phyloP scores from a whole-genome alignment of 2,113 vertebrate genomes.

The Otocyon megalotis region DNA sequence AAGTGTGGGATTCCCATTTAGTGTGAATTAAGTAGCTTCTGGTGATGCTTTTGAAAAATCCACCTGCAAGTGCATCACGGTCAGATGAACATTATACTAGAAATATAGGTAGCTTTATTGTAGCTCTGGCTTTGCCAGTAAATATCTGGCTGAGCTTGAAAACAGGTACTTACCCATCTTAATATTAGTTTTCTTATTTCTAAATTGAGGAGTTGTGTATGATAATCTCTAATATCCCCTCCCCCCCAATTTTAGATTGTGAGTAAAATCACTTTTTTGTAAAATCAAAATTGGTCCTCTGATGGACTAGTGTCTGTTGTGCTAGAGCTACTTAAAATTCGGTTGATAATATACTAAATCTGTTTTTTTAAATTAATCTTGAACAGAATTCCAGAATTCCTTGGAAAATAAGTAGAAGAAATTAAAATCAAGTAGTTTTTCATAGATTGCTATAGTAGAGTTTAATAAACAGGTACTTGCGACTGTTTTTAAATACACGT shows the following conservation, averaged over 20 bases:
- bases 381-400: slow-evolving; percentile 10
- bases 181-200: neutral
- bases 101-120: neutral
- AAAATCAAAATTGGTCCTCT: neutral
- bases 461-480: neutral
- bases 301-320: neutral
- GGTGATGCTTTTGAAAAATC: neutral
- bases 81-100: neutral
- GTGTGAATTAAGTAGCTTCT: neutral
- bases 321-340: neutral
- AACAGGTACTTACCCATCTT: neutral
- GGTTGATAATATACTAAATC: neutral
- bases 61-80: neutral
- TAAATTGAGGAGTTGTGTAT: neutral
- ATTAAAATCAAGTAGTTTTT: slow-evolving; percentile 19
- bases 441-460: neutral
- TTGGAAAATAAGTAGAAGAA: slow-evolving; percentile 5
- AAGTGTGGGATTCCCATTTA: neutral
- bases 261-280: neutral
- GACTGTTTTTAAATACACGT: neutral
- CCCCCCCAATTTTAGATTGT: neutral
- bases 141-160: neutral
- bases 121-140: neutral
- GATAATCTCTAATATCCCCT: neutral
- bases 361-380: neutral